These are phyloP conservation scores for Perca schrenkii DNA, from an alignment of 2,113 vertebrate species.

Conservation along the genomic window DNA sequence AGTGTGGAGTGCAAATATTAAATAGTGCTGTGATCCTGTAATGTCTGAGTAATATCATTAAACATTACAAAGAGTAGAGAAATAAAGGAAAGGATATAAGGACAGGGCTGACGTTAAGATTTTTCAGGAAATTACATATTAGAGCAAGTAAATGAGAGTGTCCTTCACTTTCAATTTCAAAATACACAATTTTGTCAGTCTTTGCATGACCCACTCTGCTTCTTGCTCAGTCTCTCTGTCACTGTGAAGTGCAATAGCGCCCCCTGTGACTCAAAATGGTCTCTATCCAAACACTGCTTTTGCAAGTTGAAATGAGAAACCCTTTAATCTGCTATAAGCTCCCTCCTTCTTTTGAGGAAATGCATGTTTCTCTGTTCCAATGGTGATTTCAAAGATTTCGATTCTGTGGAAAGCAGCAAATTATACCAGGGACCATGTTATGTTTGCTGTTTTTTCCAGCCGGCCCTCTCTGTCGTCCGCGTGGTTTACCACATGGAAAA, in stretches of 20 bases:
- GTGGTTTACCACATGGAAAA: conserved; percentile 60
- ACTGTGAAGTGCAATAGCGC: conserved; percentile 68
- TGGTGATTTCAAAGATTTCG: conserved; percentile 30
- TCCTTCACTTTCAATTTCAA: not conserved
- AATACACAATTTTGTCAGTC: not conserved
- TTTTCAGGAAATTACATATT: not conserved
- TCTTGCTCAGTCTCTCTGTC: not conserved
- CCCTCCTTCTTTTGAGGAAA: not conserved
- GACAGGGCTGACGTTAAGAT: not conserved
- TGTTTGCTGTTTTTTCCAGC: conserved; percentile 46
- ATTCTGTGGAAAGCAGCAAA: conserved; percentile 18
- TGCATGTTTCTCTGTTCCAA: not conserved
- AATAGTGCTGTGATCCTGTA: not conserved
- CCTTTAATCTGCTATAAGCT: conserved; percentile 17
- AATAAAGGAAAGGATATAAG: not conserved
- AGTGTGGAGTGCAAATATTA: not conserved
- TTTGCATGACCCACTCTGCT: not conserved
- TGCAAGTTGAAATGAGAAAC: conserved; percentile 9
- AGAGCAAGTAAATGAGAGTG: not conserved
- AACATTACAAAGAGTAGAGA: not conserved
- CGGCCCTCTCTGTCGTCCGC: conserved; percentile 47
- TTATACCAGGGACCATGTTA: conserved; percentile 48
- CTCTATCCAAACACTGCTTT: not conserved
- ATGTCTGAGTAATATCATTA: not conserved
- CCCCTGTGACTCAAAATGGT: conserved; percentile 60